Evolutionary conservation across 1,140 invertebrate species (phyloP).

Genomic region (Drosophila erecta): DNA sequence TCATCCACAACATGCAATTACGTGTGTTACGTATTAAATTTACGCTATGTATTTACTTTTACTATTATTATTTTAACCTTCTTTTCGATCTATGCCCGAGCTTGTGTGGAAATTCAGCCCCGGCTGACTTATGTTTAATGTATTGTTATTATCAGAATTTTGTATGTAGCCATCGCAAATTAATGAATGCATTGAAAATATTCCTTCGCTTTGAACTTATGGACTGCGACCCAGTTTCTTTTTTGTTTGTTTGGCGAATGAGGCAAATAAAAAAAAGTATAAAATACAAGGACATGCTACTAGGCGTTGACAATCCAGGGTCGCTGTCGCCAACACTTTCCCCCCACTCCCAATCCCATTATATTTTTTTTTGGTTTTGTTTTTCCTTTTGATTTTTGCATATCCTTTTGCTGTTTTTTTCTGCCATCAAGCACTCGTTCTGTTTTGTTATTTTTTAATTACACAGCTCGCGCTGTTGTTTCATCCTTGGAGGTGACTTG

Average conservation of each 20-base stretch:
- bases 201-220: constrained; percentile 40
- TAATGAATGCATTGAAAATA: constrained; percentile 51
- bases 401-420: constrained; percentile 32
- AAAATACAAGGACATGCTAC: constrained; percentile 60
- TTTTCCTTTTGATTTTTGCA: constrained; percentile 27
- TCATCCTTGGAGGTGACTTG: constrained; percentile 19
- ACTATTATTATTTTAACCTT: constrained; percentile 29
- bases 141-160: constrained; percentile 58
- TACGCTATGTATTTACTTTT: constrained; percentile 41
- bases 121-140: constrained; percentile 20
- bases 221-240: constrained; percentile 23
- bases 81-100: constrained; percentile 5
- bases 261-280: constrained; percentile 53
- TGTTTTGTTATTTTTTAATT: constrained; percentile 76
- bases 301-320: constrained; percentile 44
- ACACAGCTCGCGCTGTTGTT: constrained; percentile 11
- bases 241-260: constrained; percentile 45
- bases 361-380: constrained; percentile 11
- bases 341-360: constrained; percentile 10
- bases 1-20: constrained; percentile 37
- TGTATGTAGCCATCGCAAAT: constrained; percentile 44
- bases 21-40: constrained; percentile 43
- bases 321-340: constrained; percentile 16
- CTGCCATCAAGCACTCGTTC: constrained; percentile 33
- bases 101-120: constrained; percentile 15